Evolutionary conservation across 2,888 invertebrate genomes (phyloP).

Genomic region (Amorpha juglandis): DNA sequence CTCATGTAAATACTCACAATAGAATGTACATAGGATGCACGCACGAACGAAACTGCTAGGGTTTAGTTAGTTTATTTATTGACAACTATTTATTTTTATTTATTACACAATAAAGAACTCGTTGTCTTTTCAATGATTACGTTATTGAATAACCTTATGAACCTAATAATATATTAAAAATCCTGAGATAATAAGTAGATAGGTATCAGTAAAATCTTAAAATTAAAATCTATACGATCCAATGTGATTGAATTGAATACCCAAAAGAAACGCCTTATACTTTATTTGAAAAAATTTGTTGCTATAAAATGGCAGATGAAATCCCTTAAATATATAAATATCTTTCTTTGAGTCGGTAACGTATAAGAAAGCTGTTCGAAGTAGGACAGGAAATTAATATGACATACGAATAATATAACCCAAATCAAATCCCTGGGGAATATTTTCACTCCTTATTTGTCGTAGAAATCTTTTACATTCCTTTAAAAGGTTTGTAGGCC

Average conservation of each 20-base stretch:
- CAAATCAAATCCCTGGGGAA: constrained; percentile 18
- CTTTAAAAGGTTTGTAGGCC: background rate
- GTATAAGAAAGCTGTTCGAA: constrained; percentile 6
- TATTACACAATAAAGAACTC: constrained; percentile 77
- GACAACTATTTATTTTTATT: constrained; percentile 78
- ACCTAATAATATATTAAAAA: background rate
- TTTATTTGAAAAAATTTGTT: background rate
- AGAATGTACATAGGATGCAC: constrained; percentile 61
- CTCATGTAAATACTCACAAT: constrained; percentile 59
- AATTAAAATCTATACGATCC: background rate
- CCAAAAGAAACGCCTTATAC: background rate
- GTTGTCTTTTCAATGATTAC: constrained; percentile 55
- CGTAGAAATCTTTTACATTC: constrained; percentile 1
- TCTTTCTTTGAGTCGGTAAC: background rate
- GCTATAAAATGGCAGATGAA: background rate
- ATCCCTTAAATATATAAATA: background rate
- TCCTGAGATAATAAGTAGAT: background rate
- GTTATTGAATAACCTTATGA: constrained; percentile 31
- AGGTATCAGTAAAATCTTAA: background rate
- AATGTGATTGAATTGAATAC: background rate
- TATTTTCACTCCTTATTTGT: constrained; percentile 4
- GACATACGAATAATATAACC: background rate
- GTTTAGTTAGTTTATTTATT: constrained; percentile 76
- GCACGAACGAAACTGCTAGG: constrained; percentile 72
- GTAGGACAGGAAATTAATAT: background rate